Evolutionary conservation across 2,113 vertebrate genomes (phyloP).

Genomic region (Anolis carolinensis): DNA sequence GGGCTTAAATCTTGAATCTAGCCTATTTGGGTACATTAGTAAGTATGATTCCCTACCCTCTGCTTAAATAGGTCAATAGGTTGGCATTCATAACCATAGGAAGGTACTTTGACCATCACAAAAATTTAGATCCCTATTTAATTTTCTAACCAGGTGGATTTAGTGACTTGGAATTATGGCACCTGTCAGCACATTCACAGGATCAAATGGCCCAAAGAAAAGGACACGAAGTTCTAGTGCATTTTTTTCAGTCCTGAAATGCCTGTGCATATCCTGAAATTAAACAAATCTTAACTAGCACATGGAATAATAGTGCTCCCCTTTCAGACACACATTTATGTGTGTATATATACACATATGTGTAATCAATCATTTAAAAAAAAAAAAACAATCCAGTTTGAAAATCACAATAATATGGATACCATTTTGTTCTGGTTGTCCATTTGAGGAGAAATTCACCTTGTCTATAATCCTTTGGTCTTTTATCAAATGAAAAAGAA

Average conservation of each 20-base stretch:
- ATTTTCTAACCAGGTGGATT: background rate
- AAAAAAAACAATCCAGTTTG: conserved; percentile 4
- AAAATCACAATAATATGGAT: conserved; percentile 49
- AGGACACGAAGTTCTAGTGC: background rate
- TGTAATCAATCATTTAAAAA: background rate
- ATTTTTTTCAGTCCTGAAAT: background rate
- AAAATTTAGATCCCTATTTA: background rate
- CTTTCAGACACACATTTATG: accelerated
- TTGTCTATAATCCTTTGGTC: background rate
- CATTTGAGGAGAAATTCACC: accelerated
- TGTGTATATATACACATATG: conserved; percentile 28
- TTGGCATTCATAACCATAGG: background rate
- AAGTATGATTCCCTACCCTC: background rate
- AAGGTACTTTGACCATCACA: background rate
- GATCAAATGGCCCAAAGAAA: background rate
- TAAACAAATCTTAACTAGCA: background rate
- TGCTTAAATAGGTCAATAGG: background rate
- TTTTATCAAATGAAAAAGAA: background rate
- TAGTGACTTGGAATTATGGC: background rate
- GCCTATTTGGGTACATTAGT: background rate
- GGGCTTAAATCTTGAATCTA: background rate
- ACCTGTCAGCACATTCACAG: background rate
- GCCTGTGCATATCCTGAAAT: no score
- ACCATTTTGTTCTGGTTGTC: conserved; percentile 6
- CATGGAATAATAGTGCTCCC: background rate